Conservation (phyloP, 2,113 vertebrate species). For the Phrynosoma platyrhinos region DNA sequence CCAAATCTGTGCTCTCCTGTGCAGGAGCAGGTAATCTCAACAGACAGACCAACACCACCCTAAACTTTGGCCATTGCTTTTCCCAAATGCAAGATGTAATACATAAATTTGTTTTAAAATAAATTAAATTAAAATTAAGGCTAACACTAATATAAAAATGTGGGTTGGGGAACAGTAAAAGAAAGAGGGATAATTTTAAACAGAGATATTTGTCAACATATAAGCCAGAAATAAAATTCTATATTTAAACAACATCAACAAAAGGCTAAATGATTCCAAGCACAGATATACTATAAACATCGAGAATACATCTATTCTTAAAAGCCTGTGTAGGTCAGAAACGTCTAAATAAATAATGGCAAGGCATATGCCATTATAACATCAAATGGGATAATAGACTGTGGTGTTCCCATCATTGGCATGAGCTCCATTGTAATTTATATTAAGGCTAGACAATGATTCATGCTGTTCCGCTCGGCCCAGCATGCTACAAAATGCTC, state of each 20-base stretch:
- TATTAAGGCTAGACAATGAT: constrained; percentile 59
- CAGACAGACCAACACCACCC: too few species aligned
- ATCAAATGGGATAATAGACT: constrained; percentile 39
- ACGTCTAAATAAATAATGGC: constrained; percentile 31
- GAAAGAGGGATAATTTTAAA: not conserved
- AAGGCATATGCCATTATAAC: constrained; percentile 41
- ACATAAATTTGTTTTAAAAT: constrained; percentile 8
- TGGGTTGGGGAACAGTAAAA: too few species aligned
- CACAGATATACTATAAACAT: not conserved
- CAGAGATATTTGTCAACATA: not conserved
- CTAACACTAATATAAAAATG: not conserved
- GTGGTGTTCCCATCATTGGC: constrained; percentile 8
- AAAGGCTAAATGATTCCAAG: not conserved
- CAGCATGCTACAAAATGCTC: constrained; percentile 68
- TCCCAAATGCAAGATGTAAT: not conserved
- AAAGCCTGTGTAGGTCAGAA: not conserved
- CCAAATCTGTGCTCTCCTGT: not conserved
- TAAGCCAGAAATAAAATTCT: not conserved
- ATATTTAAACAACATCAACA: not conserved
- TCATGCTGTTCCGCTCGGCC: constrained; percentile 64
- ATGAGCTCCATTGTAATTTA: constrained; percentile 55
- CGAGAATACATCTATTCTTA: not conserved
- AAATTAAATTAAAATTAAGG: not conserved
- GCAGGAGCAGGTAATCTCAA: not conserved
- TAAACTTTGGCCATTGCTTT: not conserved